Evolutionary conservation across 2,888 invertebrate species (phyloP), one percentile per base, ranked within the genome.

Genomic region (Drosophila barbarae): DNA sequence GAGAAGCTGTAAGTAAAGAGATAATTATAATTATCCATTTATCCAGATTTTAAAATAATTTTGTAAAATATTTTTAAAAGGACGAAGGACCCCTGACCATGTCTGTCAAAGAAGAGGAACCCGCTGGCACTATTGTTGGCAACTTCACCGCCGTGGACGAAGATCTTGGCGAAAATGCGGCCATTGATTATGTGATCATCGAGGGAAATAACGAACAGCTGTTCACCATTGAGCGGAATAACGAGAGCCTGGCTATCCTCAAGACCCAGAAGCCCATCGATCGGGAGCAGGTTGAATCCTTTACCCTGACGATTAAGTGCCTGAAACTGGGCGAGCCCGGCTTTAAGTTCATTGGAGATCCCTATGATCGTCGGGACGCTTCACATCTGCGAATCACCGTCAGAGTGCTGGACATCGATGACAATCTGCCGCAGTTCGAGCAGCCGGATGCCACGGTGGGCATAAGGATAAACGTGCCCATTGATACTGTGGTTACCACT

Each of bases 131-230:
- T 0, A 89, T 92, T 5, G 92, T 95, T 10, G 95, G 94, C 0
- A 90, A 91, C 49, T 87, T 95, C 12, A 90, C 92, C 73, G 95
- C 95, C 0, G 88, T 93, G 21, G 95, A 96, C 81, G 93, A 93
- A 77, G 95, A 96, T 74, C 92, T 93, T 10, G 93, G 90, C 5
- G 93, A 93, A 10, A 95, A 95, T 86, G 94, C 94, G 0, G 92
- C 92, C 60, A 93, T 95, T 61, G 94, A 94, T 78, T 95, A 95
- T 76, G 90, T 91, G 0, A 94, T 95, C 15, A 93, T 92, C 54
- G 93, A 93, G 82, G 95, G 95, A 2, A 95, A 95, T 80, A 93
- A 94, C 61, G 91, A 92, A 30, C 92, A 91, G 8, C 86, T 93
- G 0, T 92, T 95, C 69, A 90, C 89, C 18, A 90, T 95, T 0